Evolutionary conservation across 2,888 invertebrate species (phyloP), one percentile per base, ranked within the genome.

Genomic region (Drosophila anomalipes): DNA sequence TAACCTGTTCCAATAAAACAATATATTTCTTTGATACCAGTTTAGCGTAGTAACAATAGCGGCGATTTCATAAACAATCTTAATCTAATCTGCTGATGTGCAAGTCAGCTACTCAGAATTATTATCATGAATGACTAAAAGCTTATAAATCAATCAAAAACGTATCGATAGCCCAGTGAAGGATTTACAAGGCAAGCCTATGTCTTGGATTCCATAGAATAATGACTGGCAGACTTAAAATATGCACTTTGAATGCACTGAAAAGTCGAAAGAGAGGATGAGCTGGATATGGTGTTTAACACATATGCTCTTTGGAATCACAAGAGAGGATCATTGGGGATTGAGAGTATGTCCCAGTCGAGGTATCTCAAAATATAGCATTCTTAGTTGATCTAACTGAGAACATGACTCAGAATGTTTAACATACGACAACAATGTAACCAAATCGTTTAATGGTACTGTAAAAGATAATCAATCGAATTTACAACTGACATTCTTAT

Each of bases 81-180:
- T 82, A 79, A 80, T 80, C 80, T 80, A 82, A 80, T 79, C 80
- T 28, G 19, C 2, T 41, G 82, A 63, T 73, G 35, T 69, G 67
- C 52, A 64, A 63, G 62, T 69, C 73, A 60, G 41, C 53, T 39
- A 26, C 22, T 9, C 61, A 54, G 69, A 81, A 68, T 62, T 76
- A 72, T 78, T 84, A 89, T 83, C 89, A 86, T 57, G 58, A 49
- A 60, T 82, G 79, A 85, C 90, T 77, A 73, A 87, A 82, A 57
- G 53, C 64, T 65, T 62, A 61, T 84, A 84, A 84, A 84, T 85
- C 84, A 85, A 85, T 85, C 84, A 85, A 73, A 62, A 62, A 28
- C 3, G 19, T 66, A 54, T 88, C 75, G 90, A 90, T 90, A 85
- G 86, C 70, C 72, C 5, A n/a, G 1, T 74, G 86, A 88, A 63